A percentile compares a stretch with the other conserved stretches of the same genome.
These are phyloP conservation scores for Trachelus tabidus DNA, from an alignment of 2,888 invertebrate genomes.

Conservation along the genomic window DNA sequence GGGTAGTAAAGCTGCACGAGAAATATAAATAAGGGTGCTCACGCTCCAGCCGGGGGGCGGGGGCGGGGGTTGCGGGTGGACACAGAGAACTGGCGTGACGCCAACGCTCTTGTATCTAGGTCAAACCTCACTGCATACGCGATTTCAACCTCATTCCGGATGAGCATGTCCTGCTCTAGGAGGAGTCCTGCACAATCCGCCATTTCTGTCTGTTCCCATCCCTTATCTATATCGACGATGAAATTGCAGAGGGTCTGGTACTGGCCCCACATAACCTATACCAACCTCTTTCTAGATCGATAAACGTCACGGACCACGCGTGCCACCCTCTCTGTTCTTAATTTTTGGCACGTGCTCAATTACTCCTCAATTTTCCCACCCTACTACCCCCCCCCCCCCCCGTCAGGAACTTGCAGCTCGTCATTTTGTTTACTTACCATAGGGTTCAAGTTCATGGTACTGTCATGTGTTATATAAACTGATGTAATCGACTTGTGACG, in stretches of 20 bases:
- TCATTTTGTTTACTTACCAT: neutral
- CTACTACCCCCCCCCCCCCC: no score
- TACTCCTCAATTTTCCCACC: neutral
- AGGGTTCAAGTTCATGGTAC: neutral
- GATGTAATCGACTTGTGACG: neutral
- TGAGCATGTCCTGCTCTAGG: no score
- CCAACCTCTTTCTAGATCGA: no score
- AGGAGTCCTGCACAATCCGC: no score
- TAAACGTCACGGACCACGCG: no score
- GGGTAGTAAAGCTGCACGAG: slow-evolving; percentile 7
- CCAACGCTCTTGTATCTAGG: slow-evolving; percentile 57
- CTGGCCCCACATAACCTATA: no score
- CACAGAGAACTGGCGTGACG: slow-evolving; percentile 52
- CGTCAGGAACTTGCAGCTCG: neutral
- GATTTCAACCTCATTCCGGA: slow-evolving; percentile 8
- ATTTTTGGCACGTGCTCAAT: neutral
- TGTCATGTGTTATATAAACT: neutral
- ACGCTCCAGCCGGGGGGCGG: slow-evolving; percentile 13
- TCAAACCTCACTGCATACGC: slow-evolving; percentile 35
- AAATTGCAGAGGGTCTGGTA: no score
- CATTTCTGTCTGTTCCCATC: no score
- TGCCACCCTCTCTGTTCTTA: neutral
- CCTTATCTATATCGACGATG: no score
- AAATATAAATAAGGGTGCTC: slow-evolving; percentile 30
- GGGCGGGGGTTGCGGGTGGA: slow-evolving; percentile 38